Conservation (phyloP, 2,888 invertebrate genomes). For the Cyaniris semiargus region DNA sequence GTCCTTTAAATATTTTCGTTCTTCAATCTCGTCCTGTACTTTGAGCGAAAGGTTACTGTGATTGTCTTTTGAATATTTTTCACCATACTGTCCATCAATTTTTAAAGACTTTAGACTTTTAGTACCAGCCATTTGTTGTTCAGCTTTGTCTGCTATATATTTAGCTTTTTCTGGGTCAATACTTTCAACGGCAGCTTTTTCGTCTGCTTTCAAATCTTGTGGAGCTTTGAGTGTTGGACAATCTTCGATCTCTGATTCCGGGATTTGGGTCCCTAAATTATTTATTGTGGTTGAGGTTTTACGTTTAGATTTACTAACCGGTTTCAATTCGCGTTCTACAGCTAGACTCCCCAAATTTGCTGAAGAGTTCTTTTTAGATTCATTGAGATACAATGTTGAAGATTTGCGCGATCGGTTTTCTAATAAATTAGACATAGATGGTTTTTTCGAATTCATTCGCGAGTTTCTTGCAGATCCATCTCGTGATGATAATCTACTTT, state of each 20-base stretch:
- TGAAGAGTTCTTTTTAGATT: constrained; percentile 74
- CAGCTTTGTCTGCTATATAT: constrained; percentile 63
- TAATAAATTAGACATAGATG: constrained; percentile 71
- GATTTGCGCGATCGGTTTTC: constrained; percentile 72
- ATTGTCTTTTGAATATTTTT: constrained; percentile 67
- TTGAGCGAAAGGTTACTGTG: constrained; percentile 67
- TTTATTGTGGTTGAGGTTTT: constrained; percentile 68
- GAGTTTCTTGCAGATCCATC: constrained; percentile 72
- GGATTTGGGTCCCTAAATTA: constrained; percentile 63
- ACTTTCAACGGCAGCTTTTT: constrained; percentile 67
- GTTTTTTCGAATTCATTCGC: constrained; percentile 68
- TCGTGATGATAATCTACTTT: constrained; percentile 64
- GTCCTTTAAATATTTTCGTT: constrained; percentile 69
- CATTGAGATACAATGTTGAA: constrained; percentile 70
- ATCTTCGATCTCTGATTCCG: constrained; percentile 76
- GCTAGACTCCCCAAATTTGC: constrained; percentile 62
- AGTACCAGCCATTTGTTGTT: constrained; percentile 62
- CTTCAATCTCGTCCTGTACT: constrained; percentile 66
- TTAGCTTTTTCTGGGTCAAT: constrained; percentile 68
- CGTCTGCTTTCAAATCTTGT: constrained; percentile 77
- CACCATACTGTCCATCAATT: constrained; percentile 67
- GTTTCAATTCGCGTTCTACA: constrained; percentile 57
- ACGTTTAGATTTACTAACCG: constrained; percentile 61
- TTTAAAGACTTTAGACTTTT: constrained; percentile 69
- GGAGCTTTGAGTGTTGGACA: constrained; percentile 75